These are phyloP conservation scores for Xyliphius kryptos DNA, from an alignment of 2,113 vertebrate species.

Conservation along the genomic window DNA sequence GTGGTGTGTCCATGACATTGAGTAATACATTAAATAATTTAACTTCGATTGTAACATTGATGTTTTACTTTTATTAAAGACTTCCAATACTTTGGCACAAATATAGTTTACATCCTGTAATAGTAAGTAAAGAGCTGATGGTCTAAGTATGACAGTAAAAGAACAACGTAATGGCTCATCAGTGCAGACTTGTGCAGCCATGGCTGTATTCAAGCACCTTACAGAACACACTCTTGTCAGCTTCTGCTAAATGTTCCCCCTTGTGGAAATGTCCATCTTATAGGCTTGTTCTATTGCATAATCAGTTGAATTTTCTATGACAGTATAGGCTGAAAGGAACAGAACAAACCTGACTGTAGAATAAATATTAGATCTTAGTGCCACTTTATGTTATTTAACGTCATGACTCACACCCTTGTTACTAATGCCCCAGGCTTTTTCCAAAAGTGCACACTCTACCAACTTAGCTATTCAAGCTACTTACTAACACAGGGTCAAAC, in stretches of 20 bases:
- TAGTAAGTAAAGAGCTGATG: background rate
- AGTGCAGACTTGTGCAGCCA: background rate
- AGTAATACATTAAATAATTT: no score
- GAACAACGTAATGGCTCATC: background rate
- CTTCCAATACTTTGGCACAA: background rate
- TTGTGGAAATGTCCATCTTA: constrained; percentile 11
- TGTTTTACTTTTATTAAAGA: background rate
- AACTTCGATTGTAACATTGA: no score
- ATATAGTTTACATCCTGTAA: background rate
- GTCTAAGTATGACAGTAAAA: background rate
- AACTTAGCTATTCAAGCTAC: no score
- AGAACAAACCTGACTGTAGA: background rate
- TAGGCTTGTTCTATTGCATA: background rate
- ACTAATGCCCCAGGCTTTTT: no score
- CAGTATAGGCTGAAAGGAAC: background rate
- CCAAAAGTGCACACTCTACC: no score
- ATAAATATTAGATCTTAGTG: no score
- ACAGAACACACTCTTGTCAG: background rate
- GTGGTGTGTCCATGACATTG: no score
- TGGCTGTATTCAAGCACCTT: background rate
- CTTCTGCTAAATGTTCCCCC: background rate
- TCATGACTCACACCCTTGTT: no score
- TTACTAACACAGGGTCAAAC: no score
- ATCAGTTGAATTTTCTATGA: constrained; percentile 1
- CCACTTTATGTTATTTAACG: no score